A percentile compares a stretch with the other conserved stretches of the same genome.
These are phyloP conservation scores for Ginglymostoma cirratum DNA, from an alignment of 2,113 vertebrate species.

Conservation along the genomic window DNA sequence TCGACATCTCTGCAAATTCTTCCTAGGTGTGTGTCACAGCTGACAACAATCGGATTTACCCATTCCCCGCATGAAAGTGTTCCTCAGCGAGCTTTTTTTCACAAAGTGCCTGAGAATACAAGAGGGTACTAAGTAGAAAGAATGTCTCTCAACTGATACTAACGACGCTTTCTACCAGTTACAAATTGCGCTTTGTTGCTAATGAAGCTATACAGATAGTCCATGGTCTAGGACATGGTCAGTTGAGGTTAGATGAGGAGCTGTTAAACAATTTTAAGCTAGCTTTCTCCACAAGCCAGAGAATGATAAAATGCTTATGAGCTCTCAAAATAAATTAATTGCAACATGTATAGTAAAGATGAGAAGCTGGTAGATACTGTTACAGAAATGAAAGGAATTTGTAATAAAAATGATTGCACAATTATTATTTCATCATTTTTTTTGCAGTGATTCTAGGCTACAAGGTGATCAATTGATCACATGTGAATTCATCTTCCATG, in stretches of 20 bases:
- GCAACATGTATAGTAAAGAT: background rate
- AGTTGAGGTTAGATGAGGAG: background rate
- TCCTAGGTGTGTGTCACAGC: background rate
- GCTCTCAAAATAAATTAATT: background rate
- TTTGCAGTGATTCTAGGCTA: background rate
- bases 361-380: background rate
- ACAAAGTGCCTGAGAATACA: background rate
- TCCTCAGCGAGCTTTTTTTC: background rate
- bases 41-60: background rate
- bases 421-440: background rate
- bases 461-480: background rate
- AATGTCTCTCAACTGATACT: background rate
- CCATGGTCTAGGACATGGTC: background rate
- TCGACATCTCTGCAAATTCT: background rate
- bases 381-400: conserved; percentile 20
- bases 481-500: background rate
- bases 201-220: background rate
- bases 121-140: background rate
- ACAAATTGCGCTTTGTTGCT: background rate
- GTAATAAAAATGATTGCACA: background rate
- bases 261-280: background rate
- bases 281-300: background rate
- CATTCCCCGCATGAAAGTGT: background rate
- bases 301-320: background rate
- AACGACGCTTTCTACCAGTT: background rate